Percentiles rank a stretch among this genome's conserved stretches.
These are phyloP conservation scores for Coccyzus lansbergi DNA, from an alignment of 2,797 vertebrate species.

Conservation along the genomic window DNA sequence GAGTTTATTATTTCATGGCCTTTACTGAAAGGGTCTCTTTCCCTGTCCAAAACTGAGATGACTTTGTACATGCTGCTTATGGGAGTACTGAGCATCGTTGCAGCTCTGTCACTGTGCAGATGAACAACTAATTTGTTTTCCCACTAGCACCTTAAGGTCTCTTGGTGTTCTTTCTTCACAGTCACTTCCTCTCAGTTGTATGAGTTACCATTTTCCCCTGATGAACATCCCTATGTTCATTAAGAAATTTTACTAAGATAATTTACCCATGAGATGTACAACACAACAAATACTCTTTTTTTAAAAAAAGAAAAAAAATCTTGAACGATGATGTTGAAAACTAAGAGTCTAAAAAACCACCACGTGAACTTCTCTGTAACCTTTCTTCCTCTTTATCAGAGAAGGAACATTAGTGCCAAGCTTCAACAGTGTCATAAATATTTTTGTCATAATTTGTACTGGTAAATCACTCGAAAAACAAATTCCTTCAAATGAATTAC, in stretches of 20 bases:
- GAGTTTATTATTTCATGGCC: background rate
- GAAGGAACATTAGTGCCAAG: slow-evolving; percentile 51
- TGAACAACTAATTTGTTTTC: slow-evolving; percentile 12
- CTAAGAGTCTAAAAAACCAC: slow-evolving; percentile 29
- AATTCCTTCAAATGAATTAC: slow-evolving; percentile 45
- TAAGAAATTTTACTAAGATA: slow-evolving; percentile 7
- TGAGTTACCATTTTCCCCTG: background rate
- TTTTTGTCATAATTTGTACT: slow-evolving; percentile 62
- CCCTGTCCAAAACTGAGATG: background rate
- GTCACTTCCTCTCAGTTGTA: background rate
- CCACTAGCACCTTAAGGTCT: background rate
- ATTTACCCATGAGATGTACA: background rate
- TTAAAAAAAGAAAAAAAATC: background rate
- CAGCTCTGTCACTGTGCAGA: background rate
- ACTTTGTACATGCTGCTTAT: background rate
- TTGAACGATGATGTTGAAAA: slow-evolving; percentile 1
- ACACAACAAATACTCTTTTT: background rate
- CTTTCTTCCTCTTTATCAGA: slow-evolving; percentile 44
- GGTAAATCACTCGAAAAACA: slow-evolving; percentile 60
- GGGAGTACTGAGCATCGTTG: background rate
- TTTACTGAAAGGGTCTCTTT: background rate
- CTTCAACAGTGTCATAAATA: slow-evolving; percentile 64
- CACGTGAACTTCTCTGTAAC: slow-evolving; percentile 14
- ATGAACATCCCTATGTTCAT: background rate
- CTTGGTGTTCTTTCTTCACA: background rate